Conservation (phyloP, 2,888 invertebrate species). For the Anaspis maculata region DNA sequence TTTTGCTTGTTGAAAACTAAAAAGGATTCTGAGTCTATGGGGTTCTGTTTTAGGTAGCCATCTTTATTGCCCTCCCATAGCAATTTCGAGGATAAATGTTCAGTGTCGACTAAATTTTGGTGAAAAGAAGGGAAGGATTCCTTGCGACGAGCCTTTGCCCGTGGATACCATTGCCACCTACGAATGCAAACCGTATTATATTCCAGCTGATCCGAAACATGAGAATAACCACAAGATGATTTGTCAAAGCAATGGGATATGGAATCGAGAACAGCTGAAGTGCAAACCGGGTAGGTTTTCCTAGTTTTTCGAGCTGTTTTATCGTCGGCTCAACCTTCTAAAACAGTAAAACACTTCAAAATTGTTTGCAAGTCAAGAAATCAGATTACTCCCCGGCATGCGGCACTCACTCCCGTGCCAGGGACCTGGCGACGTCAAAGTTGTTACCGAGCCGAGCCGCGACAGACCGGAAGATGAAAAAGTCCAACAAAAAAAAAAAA, state of each 20-base stretch:
- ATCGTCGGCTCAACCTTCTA: too few relatives aligned
- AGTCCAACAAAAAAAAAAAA: too few relatives aligned
- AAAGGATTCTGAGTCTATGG: too few relatives aligned
- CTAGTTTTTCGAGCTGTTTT: constrained; percentile 9
- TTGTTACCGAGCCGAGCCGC: too few relatives aligned
- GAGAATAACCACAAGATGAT: constrained; percentile 23
- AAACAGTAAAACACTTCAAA: too few relatives aligned
- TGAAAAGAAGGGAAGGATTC: constrained; percentile 27
- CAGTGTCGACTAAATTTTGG: constrained; percentile 31
- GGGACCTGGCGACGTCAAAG: too few relatives aligned
- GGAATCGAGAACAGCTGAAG: constrained; percentile 36
- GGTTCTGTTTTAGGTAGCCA: too few relatives aligned
- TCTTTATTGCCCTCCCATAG: constrained; percentile 24
- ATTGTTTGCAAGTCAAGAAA: too few relatives aligned
- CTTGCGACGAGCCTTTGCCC: constrained; percentile 32
- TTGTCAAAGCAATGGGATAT: constrained; percentile 40
- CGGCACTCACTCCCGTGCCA: too few relatives aligned
- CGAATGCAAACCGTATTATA: constrained; percentile 37
- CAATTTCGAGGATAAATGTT: constrained; percentile 19
- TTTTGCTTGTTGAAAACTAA: too few relatives aligned
- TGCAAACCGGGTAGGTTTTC: constrained; percentile 32
- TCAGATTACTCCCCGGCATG: too few relatives aligned
- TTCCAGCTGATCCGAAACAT: constrained; percentile 23
- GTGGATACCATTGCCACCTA: constrained; percentile 33
- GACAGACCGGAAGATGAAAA: too few relatives aligned